These are phyloP conservation scores for Drosophila lutescens DNA, from an alignment of 2,888 invertebrate species.

Conservation along the genomic window DNA sequence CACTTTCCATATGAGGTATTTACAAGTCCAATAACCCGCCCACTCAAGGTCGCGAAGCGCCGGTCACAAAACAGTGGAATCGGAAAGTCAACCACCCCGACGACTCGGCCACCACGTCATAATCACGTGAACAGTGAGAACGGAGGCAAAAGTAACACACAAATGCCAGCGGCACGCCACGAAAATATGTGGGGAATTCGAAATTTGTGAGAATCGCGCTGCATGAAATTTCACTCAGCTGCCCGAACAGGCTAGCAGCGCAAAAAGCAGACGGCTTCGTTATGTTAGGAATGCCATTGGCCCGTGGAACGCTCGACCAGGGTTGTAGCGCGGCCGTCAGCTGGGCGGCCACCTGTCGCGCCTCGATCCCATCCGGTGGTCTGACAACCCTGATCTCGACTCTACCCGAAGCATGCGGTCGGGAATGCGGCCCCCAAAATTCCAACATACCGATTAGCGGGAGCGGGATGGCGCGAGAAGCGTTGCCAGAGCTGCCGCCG, in stretches of 20 bases:
- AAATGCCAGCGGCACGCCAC: constrained; percentile 52
- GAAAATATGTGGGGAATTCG: constrained; percentile 81
- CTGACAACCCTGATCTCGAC: constrained; percentile 56
- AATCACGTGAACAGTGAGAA: constrained; percentile 23
- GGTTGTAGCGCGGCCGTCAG: constrained; percentile 54
- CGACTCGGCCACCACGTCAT: constrained; percentile 6
- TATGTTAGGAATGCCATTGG: constrained; percentile 74
- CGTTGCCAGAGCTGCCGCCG: constrained; percentile 71
- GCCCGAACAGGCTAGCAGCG: constrained; percentile 80
- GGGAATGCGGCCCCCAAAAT: constrained; percentile 51
- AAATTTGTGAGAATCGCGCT: constrained; percentile 82
- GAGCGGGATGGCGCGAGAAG: constrained; percentile 48
- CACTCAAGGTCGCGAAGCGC: constrained; percentile 9
- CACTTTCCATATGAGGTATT: neutral
- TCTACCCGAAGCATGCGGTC: constrained; percentile 47
- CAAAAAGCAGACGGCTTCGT: constrained; percentile 66
- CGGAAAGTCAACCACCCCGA: neutral
- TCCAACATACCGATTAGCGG: constrained; percentile 41
- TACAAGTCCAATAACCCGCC: neutral
- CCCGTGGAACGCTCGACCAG: constrained; percentile 49
- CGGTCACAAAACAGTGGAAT: neutral
- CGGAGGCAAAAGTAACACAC: constrained; percentile 28
- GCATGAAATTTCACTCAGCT: constrained; percentile 82
- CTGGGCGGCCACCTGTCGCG: constrained; percentile 45
- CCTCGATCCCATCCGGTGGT: constrained; percentile 58